Base-by-base conservation (phyloP, 30 jellyfish, hydroid and myxozoan species). In the Turritopsis rubra region DNA sequence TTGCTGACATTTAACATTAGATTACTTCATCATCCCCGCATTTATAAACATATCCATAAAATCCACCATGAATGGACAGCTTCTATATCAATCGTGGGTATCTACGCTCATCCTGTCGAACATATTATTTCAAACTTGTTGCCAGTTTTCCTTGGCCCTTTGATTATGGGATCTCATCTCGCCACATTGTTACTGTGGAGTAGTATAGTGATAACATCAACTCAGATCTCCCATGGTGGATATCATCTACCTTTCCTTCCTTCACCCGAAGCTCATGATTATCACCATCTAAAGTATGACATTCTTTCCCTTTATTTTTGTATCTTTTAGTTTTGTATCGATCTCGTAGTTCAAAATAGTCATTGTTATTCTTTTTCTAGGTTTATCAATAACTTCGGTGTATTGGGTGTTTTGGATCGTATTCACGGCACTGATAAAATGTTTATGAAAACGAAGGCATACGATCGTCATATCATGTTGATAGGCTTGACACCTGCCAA, bases 211-310 rank as follows among this genome's bases (percentile, higher is more conserved):
- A 31, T 77, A 74, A 78, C 88, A 80, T 92, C 98, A 17, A 92
- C 96, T 9, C 84, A 77, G 28, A 80, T 92, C 20, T 84, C 98
- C 23, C 98, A 92, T 66, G 94, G 90, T 26, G 98, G 98, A 13
- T 92, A 81, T 66, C 98, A 92, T 81, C 29, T 92, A 21, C 98
- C 98, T 1, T 92, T 92, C 72, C 72, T 92, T 68, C 98, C 98
- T 28, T 92, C 98, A n/a, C 96, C 96, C 21, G 98, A 92, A 81
- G 98, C 98, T 20, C 98, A 92, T 65, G 98, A 92, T 81, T 92
- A 23, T 68, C 98, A 92, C 75, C 98, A 92, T 83, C 73, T 92
- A 70, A 87, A 87, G 98, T 92, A 81, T 78, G 96, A 52, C 52
- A 28, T 71, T 16, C 28, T 24, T 16, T 1, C 0, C 16, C 17